Conservation (phyloP, 2,797 vertebrate genomes). For the Sebastes iracundus region DNA sequence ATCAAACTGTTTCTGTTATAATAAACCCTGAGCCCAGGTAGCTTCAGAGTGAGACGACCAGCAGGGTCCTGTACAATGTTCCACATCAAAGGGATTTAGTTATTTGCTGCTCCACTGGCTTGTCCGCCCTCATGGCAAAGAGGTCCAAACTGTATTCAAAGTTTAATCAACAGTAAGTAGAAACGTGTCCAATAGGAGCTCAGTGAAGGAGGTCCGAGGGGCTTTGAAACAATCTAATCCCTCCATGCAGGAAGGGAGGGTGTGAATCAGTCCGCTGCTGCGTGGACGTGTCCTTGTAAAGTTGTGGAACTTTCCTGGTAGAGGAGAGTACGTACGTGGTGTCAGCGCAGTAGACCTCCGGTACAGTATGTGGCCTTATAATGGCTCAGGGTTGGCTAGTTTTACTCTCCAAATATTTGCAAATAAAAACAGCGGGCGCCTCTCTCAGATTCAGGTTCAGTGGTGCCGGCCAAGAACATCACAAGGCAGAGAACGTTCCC, state of each 20-base stretch:
- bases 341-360: not conserved
- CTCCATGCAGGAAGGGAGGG: not conserved
- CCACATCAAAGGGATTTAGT: constrained; percentile 26
- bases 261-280: not conserved
- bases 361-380: not conserved
- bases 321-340: not conserved
- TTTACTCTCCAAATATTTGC: constrained; percentile 6
- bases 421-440: constrained; percentile 12
- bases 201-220: not conserved
- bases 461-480: constrained; percentile 39
- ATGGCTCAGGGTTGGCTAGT: not conserved
- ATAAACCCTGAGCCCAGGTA: constrained; percentile 10
- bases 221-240: constrained; percentile 28
- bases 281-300: constrained; percentile 16
- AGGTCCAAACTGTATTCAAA: constrained; percentile 9
- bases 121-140: not conserved
- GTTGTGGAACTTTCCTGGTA: constrained; percentile 37
- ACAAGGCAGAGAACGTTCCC: constrained; percentile 49
- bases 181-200: not conserved
- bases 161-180: constrained; percentile 34
- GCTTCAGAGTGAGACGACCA: not conserved
- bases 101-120: constrained; percentile 11
- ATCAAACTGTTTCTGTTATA: not conserved
- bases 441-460: constrained; percentile 7
- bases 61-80: not conserved